Percentiles rank a stretch among this genome's conserved stretches.
phyloP scores from a whole-genome alignment of 2,888 invertebrate genomes.

The Fabriciana adippe region DNA sequence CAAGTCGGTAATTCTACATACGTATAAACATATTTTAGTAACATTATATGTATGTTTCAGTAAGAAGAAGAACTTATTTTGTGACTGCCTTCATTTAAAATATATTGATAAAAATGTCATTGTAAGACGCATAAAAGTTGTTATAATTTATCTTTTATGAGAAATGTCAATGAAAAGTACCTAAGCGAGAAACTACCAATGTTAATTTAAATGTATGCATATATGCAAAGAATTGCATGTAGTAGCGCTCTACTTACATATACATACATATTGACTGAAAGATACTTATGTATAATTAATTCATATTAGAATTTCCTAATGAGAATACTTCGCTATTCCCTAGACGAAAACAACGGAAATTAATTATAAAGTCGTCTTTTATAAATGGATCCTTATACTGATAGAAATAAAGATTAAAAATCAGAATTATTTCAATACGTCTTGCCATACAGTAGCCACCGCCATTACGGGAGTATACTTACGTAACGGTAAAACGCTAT shows the following conservation, averaged over 20 bases:
- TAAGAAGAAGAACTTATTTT: no score
- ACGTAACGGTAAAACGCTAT: neutral
- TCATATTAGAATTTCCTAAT: conserved; percentile 16
- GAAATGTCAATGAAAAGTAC: neutral
- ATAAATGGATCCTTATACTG: no score
- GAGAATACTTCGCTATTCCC: neutral
- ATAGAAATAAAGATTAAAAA: no score
- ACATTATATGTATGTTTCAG: no score
- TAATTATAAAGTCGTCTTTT: no score
- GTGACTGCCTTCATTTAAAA: no score
- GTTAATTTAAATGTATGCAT: conserved; percentile 32
- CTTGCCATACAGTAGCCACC: no score
- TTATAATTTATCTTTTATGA: neutral
- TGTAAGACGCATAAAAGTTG: neutral
- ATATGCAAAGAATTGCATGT: conserved; percentile 40
- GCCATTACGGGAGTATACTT: neutral
- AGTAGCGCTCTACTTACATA: conserved; percentile 28
- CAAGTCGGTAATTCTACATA: no score
- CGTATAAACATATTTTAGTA: no score
- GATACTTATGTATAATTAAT: conserved; percentile 30
- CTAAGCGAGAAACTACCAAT: conserved; percentile 27
- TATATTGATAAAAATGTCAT: no score
- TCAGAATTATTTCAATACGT: neutral
- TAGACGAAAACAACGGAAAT: neutral
- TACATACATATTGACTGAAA: conserved; percentile 30